Conservation (phyloP, 2,888 invertebrate genomes). For the Trachelus stipa region DNA sequence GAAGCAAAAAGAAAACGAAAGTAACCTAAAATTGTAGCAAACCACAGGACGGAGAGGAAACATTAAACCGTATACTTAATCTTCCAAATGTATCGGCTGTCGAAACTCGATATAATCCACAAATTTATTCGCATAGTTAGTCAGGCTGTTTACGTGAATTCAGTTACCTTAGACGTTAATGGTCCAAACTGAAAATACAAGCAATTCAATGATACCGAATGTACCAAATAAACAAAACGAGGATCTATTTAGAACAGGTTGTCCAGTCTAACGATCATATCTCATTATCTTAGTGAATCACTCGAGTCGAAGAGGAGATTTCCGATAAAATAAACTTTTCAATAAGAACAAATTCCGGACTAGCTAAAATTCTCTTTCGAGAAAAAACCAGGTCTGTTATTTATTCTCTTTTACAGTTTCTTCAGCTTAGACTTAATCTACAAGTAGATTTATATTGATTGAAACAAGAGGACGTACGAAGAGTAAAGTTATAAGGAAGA, state of each 20-base stretch:
- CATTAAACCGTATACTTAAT: background rate
- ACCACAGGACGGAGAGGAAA: background rate
- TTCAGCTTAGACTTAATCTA: slow-evolving; percentile 12
- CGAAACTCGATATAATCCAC: background rate
- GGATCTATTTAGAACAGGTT: background rate
- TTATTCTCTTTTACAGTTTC: background rate
- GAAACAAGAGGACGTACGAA: slow-evolving; percentile 14
- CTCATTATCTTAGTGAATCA: background rate
- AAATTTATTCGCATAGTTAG: background rate
- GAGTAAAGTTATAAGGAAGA: background rate
- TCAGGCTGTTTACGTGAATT: background rate
- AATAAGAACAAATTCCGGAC: slow-evolving; percentile 46
- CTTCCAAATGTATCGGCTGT: background rate
- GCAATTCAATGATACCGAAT: background rate
- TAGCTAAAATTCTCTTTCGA: background rate
- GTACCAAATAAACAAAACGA: background rate
- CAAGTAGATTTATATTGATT: slow-evolving; percentile 38
- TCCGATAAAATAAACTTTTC: slow-evolving; percentile 38
- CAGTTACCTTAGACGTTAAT: background rate
- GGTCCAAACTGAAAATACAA: background rate
- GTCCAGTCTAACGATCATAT: background rate
- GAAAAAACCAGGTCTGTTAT: background rate
- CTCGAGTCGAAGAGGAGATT: background rate
- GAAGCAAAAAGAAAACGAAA: background rate
- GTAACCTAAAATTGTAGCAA: background rate